These are phyloP conservation scores for Siphlonurus alternatus DNA, from an alignment of 2,888 invertebrate species.

Conservation along the genomic window DNA sequence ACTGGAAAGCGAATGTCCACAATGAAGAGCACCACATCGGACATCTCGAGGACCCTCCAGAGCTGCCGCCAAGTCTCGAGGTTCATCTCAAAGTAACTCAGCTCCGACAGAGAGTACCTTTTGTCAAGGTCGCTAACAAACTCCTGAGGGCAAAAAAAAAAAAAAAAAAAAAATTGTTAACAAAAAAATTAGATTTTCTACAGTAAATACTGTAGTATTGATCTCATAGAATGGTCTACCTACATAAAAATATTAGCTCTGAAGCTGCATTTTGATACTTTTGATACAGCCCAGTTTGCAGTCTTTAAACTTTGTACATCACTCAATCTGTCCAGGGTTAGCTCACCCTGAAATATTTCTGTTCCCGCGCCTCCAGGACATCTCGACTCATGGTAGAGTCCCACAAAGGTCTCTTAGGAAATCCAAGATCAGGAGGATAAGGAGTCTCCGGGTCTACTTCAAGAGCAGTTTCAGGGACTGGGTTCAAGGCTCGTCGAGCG, in stretches of 20 bases:
- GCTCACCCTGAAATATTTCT: constrained; percentile 60
- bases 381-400: constrained; percentile 53
- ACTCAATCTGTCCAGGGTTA: no score
- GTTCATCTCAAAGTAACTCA: constrained; percentile 85
- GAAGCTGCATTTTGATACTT: no score
- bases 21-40: constrained; percentile 73
- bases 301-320: constrained; percentile 16
- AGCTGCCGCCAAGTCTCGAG: constrained; percentile 92
- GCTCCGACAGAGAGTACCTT: constrained; percentile 38
- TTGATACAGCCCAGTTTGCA: not conserved
- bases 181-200: not conserved
- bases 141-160: constrained; percentile 35
- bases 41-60: constrained; percentile 91
- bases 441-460: constrained; percentile 50
- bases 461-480: constrained; percentile 38
- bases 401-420: constrained; percentile 80
- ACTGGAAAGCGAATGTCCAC: constrained; percentile 77
- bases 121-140: constrained; percentile 52
- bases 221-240: not conserved
- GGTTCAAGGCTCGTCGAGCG: constrained; percentile 38
- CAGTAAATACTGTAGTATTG: constrained; percentile 4
- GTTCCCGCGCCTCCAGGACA: constrained; percentile 59
- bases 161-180: not conserved
- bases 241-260: no score
- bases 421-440: constrained; percentile 50